phyloP scores from a whole-genome alignment of 1,140 invertebrate genomes.

The Charaxes varanes region DNA sequence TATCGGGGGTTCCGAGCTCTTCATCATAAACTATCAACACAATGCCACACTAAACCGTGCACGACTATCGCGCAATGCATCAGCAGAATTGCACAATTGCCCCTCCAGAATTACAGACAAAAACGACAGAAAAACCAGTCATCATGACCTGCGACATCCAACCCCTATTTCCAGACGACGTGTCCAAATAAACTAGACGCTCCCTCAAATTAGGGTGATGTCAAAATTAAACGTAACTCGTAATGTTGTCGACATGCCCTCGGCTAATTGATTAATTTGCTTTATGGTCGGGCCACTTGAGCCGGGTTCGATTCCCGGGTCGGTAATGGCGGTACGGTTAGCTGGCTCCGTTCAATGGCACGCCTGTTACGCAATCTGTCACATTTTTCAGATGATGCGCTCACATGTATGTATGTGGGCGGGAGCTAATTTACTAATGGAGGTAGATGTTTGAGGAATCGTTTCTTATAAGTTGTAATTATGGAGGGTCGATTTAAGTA shows the following conservation, averaged over 20 bases:
- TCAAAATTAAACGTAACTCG: conserved; percentile 66
- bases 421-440: conserved; percentile 44
- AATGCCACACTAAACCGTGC: conserved; percentile 40
- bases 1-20: conserved; percentile 31
- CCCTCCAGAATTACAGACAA: conserved; percentile 51
- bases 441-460: conserved; percentile 9
- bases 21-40: conserved; percentile 64
- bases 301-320: conserved; percentile 50
- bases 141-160: conserved; percentile 27
- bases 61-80: conserved; percentile 65
- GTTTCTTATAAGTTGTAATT: background rate
- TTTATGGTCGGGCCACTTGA: conserved; percentile 65
- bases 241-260: conserved; percentile 69
- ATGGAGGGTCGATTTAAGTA: no score
- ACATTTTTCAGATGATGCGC: conserved; percentile 51
- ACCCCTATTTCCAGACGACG: conserved; percentile 2
- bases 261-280: conserved; percentile 72
- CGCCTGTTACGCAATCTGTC: conserved; percentile 68
- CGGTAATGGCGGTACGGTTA: conserved; percentile 54
- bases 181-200: conserved; percentile 30
- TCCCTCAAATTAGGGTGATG: conserved; percentile 48
- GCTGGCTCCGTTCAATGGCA: conserved; percentile 43
- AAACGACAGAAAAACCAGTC: conserved; percentile 41
- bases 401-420: conserved; percentile 28
- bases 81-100: conserved; percentile 62